Conservation (phyloP, 2,888 invertebrate genomes). For the Cosmorhoe ocellata region DNA sequence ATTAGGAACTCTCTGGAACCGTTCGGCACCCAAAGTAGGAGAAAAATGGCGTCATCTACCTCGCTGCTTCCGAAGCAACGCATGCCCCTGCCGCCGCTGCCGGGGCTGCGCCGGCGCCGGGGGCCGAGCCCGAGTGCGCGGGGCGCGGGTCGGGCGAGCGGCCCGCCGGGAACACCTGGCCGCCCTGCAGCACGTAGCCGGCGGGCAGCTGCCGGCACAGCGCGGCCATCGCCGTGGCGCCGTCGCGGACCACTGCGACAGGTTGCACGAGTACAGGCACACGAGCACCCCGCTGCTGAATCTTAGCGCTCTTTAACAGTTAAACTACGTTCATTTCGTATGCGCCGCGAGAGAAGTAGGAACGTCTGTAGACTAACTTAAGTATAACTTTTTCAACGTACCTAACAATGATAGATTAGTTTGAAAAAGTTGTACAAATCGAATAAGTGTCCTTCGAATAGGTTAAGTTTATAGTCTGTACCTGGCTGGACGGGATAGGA, state of each 20-base stretch:
- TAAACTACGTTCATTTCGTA: too few relatives aligned
- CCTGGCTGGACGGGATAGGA: slow-evolving; percentile 70
- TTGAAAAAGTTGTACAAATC: too few relatives aligned
- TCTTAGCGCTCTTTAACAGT: too few relatives aligned
- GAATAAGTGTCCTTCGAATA: too few relatives aligned
- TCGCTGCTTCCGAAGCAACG: background rate
- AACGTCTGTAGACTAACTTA: too few relatives aligned
- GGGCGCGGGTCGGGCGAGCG: slow-evolving; percentile 43
- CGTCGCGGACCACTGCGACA: slow-evolving; percentile 63
- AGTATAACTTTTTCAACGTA: too few relatives aligned
- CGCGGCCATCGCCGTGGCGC: slow-evolving; percentile 67
- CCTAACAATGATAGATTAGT: too few relatives aligned
- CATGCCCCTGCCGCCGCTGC: background rate
- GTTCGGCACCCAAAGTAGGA: too few relatives aligned
- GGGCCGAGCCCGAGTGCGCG: background rate
- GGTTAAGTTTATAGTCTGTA: too few relatives aligned
- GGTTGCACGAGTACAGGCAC: background rate
- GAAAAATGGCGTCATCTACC: background rate
- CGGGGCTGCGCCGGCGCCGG: background rate
- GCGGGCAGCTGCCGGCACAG: slow-evolving; percentile 59
- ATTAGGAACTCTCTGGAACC: too few relatives aligned
- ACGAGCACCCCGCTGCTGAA: too few relatives aligned
- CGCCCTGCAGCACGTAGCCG: slow-evolving; percentile 36
- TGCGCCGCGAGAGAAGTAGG: too few relatives aligned
- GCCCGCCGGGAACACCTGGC: slow-evolving; percentile 50